Evolutionary conservation across 2,113 vertebrate genomes (phyloP).

Genomic region (Heterotilapia buettikoferi): DNA sequence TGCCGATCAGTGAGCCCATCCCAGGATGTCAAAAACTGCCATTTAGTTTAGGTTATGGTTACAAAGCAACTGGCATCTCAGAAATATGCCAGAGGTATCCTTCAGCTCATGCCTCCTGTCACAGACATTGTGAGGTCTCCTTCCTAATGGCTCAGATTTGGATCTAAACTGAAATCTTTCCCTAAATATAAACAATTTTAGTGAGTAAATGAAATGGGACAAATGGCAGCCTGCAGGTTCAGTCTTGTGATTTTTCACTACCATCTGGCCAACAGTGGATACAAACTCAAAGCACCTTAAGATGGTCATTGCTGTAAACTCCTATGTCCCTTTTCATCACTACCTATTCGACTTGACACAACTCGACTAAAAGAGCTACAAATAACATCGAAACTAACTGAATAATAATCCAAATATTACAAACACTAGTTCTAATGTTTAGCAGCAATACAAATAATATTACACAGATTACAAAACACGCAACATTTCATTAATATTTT

Average conservation of each 20-base stretch:
- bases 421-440: neutral
- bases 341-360: neutral
- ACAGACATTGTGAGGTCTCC: neutral
- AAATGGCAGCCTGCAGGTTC: neutral
- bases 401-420: neutral
- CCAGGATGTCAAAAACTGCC: neutral
- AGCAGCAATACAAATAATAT: neutral
- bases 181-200: neutral
- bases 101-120: neutral
- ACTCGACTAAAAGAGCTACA: neutral
- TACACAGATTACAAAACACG: neutral
- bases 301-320: neutral
- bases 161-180: fast-evolving
- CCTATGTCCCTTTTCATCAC: fast-evolving
- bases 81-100: neutral
- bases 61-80: neutral
- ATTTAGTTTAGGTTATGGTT: neutral
- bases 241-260: neutral
- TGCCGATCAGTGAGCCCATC: neutral
- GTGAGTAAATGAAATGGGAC: neutral
- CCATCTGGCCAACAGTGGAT: neutral
- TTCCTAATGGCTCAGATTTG: neutral
- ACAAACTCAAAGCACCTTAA: neutral
- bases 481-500: neutral
- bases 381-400: neutral